A percentile compares a stretch with the other conserved stretches of the same genome.
These are phyloP conservation scores for Muntiacus muntjak DNA, from an alignment of 2,113 vertebrate genomes.

Conservation along the genomic window DNA sequence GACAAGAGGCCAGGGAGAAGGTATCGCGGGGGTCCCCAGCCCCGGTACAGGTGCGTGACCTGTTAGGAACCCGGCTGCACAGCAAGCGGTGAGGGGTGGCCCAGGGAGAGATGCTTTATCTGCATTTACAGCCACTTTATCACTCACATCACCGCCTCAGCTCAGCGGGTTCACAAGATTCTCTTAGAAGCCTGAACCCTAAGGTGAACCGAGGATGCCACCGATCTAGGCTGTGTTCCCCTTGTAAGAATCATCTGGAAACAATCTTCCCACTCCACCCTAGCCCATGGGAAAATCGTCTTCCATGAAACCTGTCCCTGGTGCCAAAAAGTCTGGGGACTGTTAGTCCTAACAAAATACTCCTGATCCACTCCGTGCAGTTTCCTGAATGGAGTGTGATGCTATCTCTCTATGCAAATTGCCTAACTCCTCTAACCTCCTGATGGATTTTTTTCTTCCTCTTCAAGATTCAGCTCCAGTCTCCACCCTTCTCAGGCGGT, in stretches of 20 bases:
- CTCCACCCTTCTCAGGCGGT: not conserved
- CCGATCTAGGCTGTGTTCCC: not conserved
- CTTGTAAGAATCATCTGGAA: not conserved
- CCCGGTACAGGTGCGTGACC: not conserved
- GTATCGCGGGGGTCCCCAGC: not conserved
- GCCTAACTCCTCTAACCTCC: not conserved
- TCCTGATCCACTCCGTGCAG: not conserved
- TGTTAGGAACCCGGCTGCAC: not conserved
- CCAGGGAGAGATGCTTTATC: not conserved
- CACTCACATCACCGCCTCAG: not conserved
- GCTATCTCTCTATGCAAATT: not conserved
- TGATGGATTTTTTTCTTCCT: not conserved
- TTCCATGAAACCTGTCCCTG: not conserved
- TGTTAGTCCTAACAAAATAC: not conserved
- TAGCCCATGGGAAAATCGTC: not conserved
- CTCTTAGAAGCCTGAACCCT: not conserved
- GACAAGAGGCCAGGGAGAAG: not conserved
- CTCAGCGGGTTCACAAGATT: not conserved
- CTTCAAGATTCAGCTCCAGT: not conserved
- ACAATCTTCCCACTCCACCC: not conserved
- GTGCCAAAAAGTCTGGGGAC: not conserved
- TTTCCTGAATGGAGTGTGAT: not conserved
- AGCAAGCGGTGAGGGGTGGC: accelerated
- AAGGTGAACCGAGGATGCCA: not conserved
- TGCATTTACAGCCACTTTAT: not conserved